Evolutionary conservation across 1,140 invertebrate genomes (phyloP), one percentile per base, ranked within the genome.

Genomic region (Octopus bimaculoides): DNA sequence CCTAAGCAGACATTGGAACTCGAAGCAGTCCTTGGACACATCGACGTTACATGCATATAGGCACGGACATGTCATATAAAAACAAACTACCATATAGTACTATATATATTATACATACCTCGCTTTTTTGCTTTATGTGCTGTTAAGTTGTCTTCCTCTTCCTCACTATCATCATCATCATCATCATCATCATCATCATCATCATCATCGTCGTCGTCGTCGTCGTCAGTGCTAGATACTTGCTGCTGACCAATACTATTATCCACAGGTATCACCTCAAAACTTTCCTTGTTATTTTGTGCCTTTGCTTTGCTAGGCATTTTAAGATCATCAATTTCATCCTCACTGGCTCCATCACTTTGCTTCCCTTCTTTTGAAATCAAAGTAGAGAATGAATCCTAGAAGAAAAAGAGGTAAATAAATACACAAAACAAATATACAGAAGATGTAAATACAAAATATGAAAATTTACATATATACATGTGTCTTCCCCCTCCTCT

Each of bases 271-370:
- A 41, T 41, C 26, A 41, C 26, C 26, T 41, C 26, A 41, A 41
- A 41, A 41, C 3, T 3, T 41, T 41, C 26, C 26, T 41, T 41
- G 0, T 41, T 88, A 78, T 92, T 91, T 84, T 91, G 5, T 26
- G 4, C 71, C 14, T 14, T 53, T 66, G 8, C 12, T 41, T 26
- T 7, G 52, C 56, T 54, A 56, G 81, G 74, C 78, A 17, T 74
- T 12, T 0, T 75, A 61, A 20, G 52, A 71, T 26, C 78, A 78
- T 53, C 91, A 2, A 92, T 92, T 54, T 94, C 94, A 81, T 41
- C 75, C 56, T 80, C 78, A 79, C 52, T 71, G 54, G 80, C 79
- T 12, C 80, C 81, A 77, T 82, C 81, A 77, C 17, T n/a, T 71
- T 71, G 0, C 8, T 71, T 14, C 66, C 0, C 66, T 0, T 14